These are phyloP conservation scores for Cheilosia soror DNA, from an alignment of 2,888 invertebrate species.

Conservation along the genomic window DNA sequence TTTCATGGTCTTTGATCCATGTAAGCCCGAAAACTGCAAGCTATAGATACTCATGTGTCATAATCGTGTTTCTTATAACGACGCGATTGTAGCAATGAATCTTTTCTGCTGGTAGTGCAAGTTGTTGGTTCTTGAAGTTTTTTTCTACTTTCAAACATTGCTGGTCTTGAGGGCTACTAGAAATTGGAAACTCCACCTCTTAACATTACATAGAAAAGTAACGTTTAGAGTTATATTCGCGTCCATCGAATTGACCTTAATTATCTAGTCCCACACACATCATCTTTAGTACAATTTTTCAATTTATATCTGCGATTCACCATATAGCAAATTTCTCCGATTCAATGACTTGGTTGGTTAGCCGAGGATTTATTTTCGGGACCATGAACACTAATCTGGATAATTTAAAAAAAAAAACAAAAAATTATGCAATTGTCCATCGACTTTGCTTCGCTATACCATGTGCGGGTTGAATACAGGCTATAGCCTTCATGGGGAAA, in stretches of 20 bases:
- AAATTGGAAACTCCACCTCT: neutral
- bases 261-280: neutral
- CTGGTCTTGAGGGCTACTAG: no score
- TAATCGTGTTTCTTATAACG: neutral
- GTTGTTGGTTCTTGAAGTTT: neutral
- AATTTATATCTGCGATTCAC: slow-evolving; percentile 26
- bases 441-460: neutral
- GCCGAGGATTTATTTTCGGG: slow-evolving; percentile 4
- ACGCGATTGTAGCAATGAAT: slow-evolving; percentile 21
- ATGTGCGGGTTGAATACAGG: neutral
- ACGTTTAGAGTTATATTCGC: neutral
- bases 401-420: neutral
- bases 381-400: slow-evolving; percentile 33
- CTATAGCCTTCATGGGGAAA: neutral
- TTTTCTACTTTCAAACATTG: neutral
- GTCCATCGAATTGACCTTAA: neutral
- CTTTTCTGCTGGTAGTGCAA: slow-evolving; percentile 18
- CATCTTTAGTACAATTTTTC: slow-evolving; percentile 25
- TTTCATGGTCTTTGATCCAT: slow-evolving; percentile 23
- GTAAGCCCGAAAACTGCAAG: slow-evolving; percentile 11
- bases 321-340: slow-evolving; percentile 34
- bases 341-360: slow-evolving; percentile 31
- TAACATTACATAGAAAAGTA: neutral
- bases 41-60: slow-evolving; percentile 26
- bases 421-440: slow-evolving; percentile 42